Evolutionary conservation across 2,888 invertebrate species (phyloP).

Genomic region (Neocrepidodera transversa): DNA sequence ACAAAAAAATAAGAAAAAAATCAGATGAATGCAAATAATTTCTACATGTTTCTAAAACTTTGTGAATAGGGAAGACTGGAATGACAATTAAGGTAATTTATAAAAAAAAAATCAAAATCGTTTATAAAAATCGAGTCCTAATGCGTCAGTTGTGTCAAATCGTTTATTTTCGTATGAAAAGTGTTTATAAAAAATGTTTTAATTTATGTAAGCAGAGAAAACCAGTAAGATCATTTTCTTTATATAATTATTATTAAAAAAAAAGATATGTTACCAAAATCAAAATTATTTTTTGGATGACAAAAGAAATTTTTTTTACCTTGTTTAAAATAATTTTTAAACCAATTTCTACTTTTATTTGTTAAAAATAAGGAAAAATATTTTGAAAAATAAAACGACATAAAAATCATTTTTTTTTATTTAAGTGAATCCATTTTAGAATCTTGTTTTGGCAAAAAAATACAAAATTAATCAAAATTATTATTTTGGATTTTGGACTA

Average conservation of each 20-base stretch:
- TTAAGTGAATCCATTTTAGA: too few relatives aligned
- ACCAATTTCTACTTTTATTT: too few relatives aligned
- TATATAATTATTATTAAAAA: background rate
- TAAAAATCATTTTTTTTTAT: too few relatives aligned
- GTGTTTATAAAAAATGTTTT: slow-evolving; percentile 12
- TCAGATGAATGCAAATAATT: slow-evolving; percentile 5
- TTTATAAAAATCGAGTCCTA: background rate
- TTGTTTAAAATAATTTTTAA: too few relatives aligned
- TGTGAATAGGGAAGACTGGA: slow-evolving; percentile 16
- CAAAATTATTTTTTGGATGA: too few relatives aligned
- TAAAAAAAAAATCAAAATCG: slow-evolving; percentile 6
- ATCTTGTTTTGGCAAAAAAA: too few relatives aligned
- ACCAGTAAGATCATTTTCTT: slow-evolving; percentile 3
- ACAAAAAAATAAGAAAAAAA: slow-evolving; percentile 1
- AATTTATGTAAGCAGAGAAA: slow-evolving; percentile 4
- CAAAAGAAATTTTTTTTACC: too few relatives aligned
- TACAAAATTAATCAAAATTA: too few relatives aligned
- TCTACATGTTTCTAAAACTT: background rate
- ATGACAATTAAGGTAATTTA: slow-evolving; percentile 12
- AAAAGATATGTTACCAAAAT: too few relatives aligned
- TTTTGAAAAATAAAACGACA: too few relatives aligned
- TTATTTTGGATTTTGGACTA: too few relatives aligned
- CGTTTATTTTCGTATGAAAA: slow-evolving; percentile 19
- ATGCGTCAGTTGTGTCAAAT: slow-evolving; percentile 17
- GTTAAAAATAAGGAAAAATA: too few relatives aligned